Evolutionary conservation across 2,888 invertebrate species (phyloP).

Genomic region (Apamea epomidion): DNA sequence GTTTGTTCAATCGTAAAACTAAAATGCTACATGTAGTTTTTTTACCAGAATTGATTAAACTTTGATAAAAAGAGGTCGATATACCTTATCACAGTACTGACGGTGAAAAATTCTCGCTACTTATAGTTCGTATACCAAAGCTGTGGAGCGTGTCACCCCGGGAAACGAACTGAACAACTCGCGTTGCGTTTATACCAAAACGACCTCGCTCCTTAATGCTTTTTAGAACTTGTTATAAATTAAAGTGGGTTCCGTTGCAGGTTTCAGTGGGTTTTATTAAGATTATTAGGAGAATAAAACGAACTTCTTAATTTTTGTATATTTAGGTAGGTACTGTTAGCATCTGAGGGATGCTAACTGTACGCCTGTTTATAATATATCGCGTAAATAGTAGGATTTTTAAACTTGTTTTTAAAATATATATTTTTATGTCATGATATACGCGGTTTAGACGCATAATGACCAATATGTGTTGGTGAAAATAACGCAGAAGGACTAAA

Average conservation of each 20-base stretch:
- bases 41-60: conserved; percentile 1
- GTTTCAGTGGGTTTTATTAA: not conserved
- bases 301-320: not conserved
- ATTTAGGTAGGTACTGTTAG: not conserved
- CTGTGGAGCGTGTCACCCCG: conserved; percentile 47
- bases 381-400: too few species aligned
- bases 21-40: not conserved
- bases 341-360: too few species aligned
- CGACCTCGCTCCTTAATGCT: conserved; percentile 33
- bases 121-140: conserved; percentile 22
- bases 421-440: too few species aligned
- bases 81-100: conserved; percentile 7
- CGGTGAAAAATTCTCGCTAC: conserved; percentile 19
- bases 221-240: conserved; percentile 19
- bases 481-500: too few species aligned
- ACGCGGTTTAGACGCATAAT: too few species aligned
- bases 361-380: too few species aligned
- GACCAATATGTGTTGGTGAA: too few species aligned
- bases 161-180: conserved; percentile 12
- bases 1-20: not conserved
- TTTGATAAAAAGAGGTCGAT: conserved; percentile 16
- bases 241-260: not conserved
- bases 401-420: too few species aligned
- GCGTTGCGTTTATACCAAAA: conserved; percentile 30
- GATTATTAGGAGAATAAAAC: not conserved